Evolutionary conservation across 2,888 invertebrate species (phyloP), one percentile per base, ranked within the genome.

Genomic region (Parthenolecanium corni): DNA sequence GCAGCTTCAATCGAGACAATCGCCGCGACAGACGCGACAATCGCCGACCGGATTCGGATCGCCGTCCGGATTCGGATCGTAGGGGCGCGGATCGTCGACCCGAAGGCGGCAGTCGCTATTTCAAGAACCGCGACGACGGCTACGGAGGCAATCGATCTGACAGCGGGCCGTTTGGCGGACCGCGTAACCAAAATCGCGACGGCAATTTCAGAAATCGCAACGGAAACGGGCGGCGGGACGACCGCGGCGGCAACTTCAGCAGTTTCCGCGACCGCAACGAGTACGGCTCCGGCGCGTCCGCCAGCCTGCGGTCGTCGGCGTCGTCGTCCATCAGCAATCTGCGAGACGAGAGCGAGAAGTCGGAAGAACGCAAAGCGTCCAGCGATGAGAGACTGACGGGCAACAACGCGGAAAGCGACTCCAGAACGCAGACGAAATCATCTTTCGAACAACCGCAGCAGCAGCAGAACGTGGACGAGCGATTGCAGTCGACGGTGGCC

Each of bases 301-400:
- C 47, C 9, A 58, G 47, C 47, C 25, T 47, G n/a, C 24, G 47
- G 11, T 12, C 14, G n/a, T 11, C 11, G n/a, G 18, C n/a, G n/a
- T 12, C n/a, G 14, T 11, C 11, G n/a, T 18, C 9, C 46, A 20
- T n/a, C 46, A 16, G n/a, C 46, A 20, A 16, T 11, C 20, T 11
- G 11, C 14, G 46, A 11, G 14, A 11, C 18, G 58, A 44, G 5
- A 25, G 25, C 25, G 58, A 47, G 3, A 40, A 46, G 16, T 25
- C 24, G 25, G 46, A 58, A 14, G 23, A 44, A 20, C 24, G 21
- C 16, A 25, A 20, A 46, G 11, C 14, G n/a, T 20, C 14, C 9
- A 18, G 20, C 20, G 47, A 58, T 38, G 58, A 58, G 47, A 58
- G 58, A 58, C 58, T 58, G 58, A 58, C 14, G 47, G 58, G 20